Base-by-base conservation (phyloP, 2,797 vertebrate genomes). In the Pseudocheirus occidentalis region DNA sequence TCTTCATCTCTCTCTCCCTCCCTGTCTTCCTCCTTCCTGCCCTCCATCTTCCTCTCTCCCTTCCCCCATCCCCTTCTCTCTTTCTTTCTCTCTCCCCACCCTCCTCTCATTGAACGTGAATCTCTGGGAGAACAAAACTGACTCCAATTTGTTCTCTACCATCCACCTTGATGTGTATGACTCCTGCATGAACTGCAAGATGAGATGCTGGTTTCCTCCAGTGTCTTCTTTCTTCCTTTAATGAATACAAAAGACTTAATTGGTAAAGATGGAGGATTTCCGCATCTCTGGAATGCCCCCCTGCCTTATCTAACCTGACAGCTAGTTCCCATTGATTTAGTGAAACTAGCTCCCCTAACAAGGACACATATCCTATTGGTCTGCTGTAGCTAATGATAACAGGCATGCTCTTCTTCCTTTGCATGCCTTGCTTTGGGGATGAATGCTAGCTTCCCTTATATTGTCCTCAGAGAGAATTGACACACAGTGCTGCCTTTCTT, bases 401-500 rank as follows among this genome's bases (percentile, higher is more conserved):
- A 10, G 24, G 18, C 40, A 21, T 2, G 40, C 18, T 21, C 28
- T 18, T 73, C 21, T 40, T 40, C 13, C 13, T 27, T 27, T 10
- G 0, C 50, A 27, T 27, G 31, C n/a, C n/a, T n/a, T n/a, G n/a
- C n/a, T n/a, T n/a, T n/a, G n/a, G n/a, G n/a, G n/a, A n/a, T n/a
- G n/a, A n/a, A n/a, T n/a, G n/a, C n/a, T n/a, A 14, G 29, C 10
- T 28, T 92, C 3, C 52, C 53, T 91, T 52, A 34, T 18, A 50
- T 73, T 58, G 57, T 34, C 55, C 50, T 93, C 18, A 14, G 91
- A 59, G 73, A 66, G 31, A 55, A 40, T 73, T 66, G 91, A 93
- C 90, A 56, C 4, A 94, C 55, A 57, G 90, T 87, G 94, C 66
- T 89, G 34, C 54, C 91, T 92, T 58, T 53, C 90, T 73, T 50